Base-by-base conservation (phyloP, 2,113 vertebrate species). In the Penelope pileata region DNA sequence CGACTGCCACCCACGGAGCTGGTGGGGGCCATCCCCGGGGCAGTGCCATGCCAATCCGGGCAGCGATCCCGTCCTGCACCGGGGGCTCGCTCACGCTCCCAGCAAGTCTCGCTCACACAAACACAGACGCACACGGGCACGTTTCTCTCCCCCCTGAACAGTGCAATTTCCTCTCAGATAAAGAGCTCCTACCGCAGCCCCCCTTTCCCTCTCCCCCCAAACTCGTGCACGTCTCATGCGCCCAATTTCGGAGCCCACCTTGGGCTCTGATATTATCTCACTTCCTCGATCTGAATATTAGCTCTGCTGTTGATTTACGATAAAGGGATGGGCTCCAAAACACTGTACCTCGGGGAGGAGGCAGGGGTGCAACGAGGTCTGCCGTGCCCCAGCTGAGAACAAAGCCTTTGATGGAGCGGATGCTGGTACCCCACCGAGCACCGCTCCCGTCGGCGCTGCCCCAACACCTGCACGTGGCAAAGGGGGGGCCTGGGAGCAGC, bases 291-390 rank as follows among this genome's bases (percentile, higher is more conserved):
- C 63, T 81, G 69, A 88, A 70, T 85, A 90, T 87, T 86, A 69
- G 88, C 76, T 78, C 74, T 81, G 86, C 30, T 83, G 90, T 50
- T 93, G 94, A 96, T 92, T 4, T 59, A 36, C 22, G 90, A 93
- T 83, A 91, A 80, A 96, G 96, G 94, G 89, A 95, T 23, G 56
- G 94, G 86, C 79, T 95, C 96, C 97, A 78, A 96, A 96, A 72
- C 48, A 32, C 91, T 51, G 59, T 30, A 56, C 30, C 24, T n/a
- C 10, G 80, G 72, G 67, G 70, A 5, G 73, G 90, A 72, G 83
- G 75, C 56, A 12, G 88, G 4, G 76, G 66, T 34, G 66, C 85
- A 82, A 36, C 18, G 13, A 22, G 54, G 83, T 10, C 32, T 36
- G 51, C 73, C 8, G 24, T 30, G 90, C 48, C 72, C 58, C 64